Base-by-base conservation (phyloP, 2,888 invertebrate species). In the Synergus gifuensis region DNA sequence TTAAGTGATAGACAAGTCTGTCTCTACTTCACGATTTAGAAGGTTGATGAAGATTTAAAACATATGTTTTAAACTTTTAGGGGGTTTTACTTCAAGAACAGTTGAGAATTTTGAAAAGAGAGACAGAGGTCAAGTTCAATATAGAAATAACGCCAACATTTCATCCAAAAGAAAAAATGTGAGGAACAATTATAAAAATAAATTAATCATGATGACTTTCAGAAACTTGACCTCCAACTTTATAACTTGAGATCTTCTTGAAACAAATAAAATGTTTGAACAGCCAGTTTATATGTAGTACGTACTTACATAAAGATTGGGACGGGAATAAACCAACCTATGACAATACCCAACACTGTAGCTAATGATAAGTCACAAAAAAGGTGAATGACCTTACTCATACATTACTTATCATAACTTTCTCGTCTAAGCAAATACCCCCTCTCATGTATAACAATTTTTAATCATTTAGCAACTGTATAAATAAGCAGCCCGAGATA, bases 321-420 rank as follows among this genome's bases (percentile, higher is more conserved):
- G 49, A 14, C 49, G 9, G 49, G 69, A 69, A 69, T 69, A 69
- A 69, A 49, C 28, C 49, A 69, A 49, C 69, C 69, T 69, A 69
- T 69, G 69, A 49, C 69, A 69, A 69, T 46, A 69, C 46, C 22
- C 44, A 69, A 49, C 49, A 49, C 49, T 69, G 69, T 69, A 28
- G 49, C 49, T 69, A 69, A 69, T 69, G 69, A 69, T 69, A 69
- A 69, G 69, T 16, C 69, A 69, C 36, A 69, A 69, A 69, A 69
- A 69, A 69, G 69, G 69, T 69, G 69, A 69, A 69, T 28, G 36
- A 69, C 69, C 69, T 69, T 49, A 69, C 36, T 49, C 69, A 49
- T 49, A 49, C 49, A 49, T 18, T n/a, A 49, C 28, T 69, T 49
- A 69, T 69, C 69, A 49, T 49, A 49, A 49, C 49, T 69, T 49